phyloP scores from a whole-genome alignment of 2,888 invertebrate genomes.

The Platycheirus albimanus region DNA sequence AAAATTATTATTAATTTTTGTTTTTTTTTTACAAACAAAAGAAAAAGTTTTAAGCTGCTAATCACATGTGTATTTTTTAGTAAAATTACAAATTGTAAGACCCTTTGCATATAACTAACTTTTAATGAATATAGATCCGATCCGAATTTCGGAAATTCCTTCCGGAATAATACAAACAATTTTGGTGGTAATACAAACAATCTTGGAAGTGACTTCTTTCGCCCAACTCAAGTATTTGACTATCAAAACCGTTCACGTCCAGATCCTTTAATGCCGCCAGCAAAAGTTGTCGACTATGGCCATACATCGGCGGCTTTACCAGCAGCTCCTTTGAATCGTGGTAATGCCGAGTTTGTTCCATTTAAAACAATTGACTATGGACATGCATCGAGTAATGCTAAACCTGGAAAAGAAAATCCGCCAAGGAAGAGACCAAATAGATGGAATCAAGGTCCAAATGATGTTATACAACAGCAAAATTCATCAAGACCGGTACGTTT shows the following conservation, averaged over 20 bases:
- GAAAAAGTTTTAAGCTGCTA: too few relatives aligned
- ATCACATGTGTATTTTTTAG: not conserved
- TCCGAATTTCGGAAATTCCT: slow-evolving; percentile 52
- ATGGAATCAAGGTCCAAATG: slow-evolving; percentile 19
- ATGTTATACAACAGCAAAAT: slow-evolving; percentile 23
- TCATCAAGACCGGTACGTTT: slow-evolving; percentile 19
- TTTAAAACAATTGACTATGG: slow-evolving; percentile 89
- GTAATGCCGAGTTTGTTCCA: slow-evolving; percentile 84
- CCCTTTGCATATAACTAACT: slow-evolving; percentile 57
- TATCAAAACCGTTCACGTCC: slow-evolving; percentile 86
- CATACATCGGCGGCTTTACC: slow-evolving; percentile 83
- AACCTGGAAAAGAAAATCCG: slow-evolving; percentile 59
- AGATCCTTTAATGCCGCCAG: slow-evolving; percentile 83
- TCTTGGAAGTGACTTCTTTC: slow-evolving; percentile 84
- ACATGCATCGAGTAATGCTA: slow-evolving; percentile 82
- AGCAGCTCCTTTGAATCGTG: slow-evolving; percentile 39
- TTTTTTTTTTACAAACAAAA: too few relatives aligned
- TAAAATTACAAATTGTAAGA: slow-evolving; percentile 36
- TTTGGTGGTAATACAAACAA: slow-evolving; percentile 77
- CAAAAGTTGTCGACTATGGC: slow-evolving; percentile 88
- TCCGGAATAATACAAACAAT: slow-evolving; percentile 67
- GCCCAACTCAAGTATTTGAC: slow-evolving; percentile 87
- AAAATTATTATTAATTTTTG: too few relatives aligned
- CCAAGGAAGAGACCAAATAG: slow-evolving; percentile 25
- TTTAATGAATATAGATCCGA: slow-evolving; percentile 62